These are phyloP conservation scores for Aspidiotus destructor DNA, from an alignment of 2,888 invertebrate genomes.

Conservation along the genomic window DNA sequence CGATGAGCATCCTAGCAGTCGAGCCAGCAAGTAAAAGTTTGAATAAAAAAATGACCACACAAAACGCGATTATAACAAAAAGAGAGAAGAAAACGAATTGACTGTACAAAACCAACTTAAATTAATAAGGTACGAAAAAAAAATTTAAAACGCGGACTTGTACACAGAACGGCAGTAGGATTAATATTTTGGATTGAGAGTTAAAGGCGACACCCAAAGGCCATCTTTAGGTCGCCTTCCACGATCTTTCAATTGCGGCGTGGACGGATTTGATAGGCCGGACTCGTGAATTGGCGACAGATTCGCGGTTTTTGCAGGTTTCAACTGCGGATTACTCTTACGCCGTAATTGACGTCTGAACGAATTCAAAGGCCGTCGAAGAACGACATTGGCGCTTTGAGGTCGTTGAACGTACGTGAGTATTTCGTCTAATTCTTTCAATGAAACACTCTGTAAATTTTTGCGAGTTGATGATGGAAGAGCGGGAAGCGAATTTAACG, in stretches of 20 bases:
- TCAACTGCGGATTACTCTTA: constrained; percentile 41
- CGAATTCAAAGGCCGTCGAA: constrained; percentile 31
- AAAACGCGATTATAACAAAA: no score
- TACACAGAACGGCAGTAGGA: neutral
- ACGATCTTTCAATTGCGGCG: constrained; percentile 38
- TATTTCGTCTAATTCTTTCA: constrained; percentile 50
- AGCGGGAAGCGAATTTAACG: constrained; percentile 41
- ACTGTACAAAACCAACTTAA: neutral
- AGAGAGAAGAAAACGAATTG: no score
- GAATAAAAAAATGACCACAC: no score
- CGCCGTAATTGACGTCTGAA: constrained; percentile 36
- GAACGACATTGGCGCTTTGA: constrained; percentile 23
- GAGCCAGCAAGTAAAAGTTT: no score
- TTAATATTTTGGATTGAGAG: constrained; percentile 18
- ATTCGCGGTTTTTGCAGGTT: constrained; percentile 43
- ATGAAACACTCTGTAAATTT: constrained; percentile 45
- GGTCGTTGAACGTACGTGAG: constrained; percentile 45
- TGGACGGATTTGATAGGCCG: constrained; percentile 53
- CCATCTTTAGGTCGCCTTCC: constrained; percentile 27
- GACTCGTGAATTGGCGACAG: constrained; percentile 62
- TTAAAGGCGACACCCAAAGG: constrained; percentile 32
- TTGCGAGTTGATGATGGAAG: constrained; percentile 46
- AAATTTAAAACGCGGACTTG: neutral
- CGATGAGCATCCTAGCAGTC: no score
- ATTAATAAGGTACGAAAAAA: neutral